Base-by-base conservation (phyloP, 2,888 invertebrate genomes). In the Epiblema foenella region DNA sequence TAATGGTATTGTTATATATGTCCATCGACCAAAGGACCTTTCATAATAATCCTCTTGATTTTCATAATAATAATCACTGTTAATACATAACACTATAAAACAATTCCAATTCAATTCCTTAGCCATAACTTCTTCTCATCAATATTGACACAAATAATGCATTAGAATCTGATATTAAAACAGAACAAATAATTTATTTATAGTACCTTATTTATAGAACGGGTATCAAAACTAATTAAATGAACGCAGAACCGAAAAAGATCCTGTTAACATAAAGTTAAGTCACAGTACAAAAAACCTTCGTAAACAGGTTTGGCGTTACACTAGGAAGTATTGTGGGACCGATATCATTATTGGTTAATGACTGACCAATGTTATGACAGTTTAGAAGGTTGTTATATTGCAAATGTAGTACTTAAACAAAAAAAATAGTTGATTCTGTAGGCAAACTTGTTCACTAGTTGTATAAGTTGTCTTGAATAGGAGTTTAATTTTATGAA, bases 301-400 rank as follows among this genome's bases (percentile, higher is more conserved):
- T 65, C 64, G 17, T 29, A 59, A 65, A 65, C 69, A 18, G 20
- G 64, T 69, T 58, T 56, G 42, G 69, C 52, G 69, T 65, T 42
- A 42, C 69, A 69, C 69, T 17, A 65, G 69, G 69, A 65, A 69
- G 58, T 52, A 51, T 39, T 29, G 11, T 52, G n/a, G n/a, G 64
- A 15, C 58, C 39, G 51, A 69, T 64, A 64, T 18, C 17, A 42
- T 69, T 59, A 65, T 65, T 69, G 58, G 58, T 58, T 52, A 69
- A 65, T 65, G 42, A 65, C 64, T 69, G 69, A 33, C 58, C 51
- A 51, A 33, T 59, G 20, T 54, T 20, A 46, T 39, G 20, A 17
- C 56, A 10, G 10, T 63, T 39, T 39, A 54, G 24, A 39, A 54
- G 52, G 63, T 64, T 52, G 51, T 9, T 62, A 51, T 60, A 63